Evolutionary conservation across 2,113 vertebrate genomes (phyloP).

Genomic region (Gobius niger): DNA sequence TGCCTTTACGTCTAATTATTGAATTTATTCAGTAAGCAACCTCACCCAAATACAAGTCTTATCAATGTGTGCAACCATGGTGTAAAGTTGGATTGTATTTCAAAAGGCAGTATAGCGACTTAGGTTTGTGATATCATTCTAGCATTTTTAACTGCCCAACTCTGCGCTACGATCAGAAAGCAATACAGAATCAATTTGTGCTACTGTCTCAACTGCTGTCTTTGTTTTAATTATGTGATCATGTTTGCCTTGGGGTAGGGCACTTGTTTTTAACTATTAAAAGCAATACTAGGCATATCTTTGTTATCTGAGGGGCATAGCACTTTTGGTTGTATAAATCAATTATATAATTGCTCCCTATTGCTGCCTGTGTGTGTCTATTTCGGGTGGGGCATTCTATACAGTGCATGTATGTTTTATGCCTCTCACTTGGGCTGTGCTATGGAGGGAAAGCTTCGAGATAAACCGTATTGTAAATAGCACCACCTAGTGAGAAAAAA

Average conservation of each 20-base stretch:
- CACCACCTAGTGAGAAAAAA: slow-evolving; percentile 71
- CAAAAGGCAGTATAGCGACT: neutral
- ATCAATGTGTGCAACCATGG: neutral
- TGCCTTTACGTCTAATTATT: slow-evolving; percentile 4
- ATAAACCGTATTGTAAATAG: slow-evolving; percentile 54
- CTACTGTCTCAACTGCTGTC: slow-evolving; percentile 12
- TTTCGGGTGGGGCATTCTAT: slow-evolving; percentile 7
- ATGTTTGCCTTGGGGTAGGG: neutral
- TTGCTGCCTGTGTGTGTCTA: slow-evolving; percentile 7
- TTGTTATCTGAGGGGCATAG: neutral
- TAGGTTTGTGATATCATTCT: neutral
- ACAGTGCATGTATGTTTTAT: slow-evolving; percentile 12
- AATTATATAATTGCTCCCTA: slow-evolving; percentile 10
- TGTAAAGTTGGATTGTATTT: neutral
- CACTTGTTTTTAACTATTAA: slow-evolving; percentile 6
- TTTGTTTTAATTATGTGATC: neutral
- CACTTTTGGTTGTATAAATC: slow-evolving; percentile 8
- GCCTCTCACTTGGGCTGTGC: slow-evolving; percentile 19
- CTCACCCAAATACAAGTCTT: neutral
- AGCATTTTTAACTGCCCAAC: no score
- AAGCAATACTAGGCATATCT: slow-evolving; percentile 11
- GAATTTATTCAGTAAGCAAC: neutral
- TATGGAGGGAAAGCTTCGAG: neutral
- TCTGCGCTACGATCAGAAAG: neutral
- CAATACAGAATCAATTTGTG: neutral